phyloP scores from a whole-genome alignment of 2,888 invertebrate genomes.

The Plutella xylostella region DNA sequence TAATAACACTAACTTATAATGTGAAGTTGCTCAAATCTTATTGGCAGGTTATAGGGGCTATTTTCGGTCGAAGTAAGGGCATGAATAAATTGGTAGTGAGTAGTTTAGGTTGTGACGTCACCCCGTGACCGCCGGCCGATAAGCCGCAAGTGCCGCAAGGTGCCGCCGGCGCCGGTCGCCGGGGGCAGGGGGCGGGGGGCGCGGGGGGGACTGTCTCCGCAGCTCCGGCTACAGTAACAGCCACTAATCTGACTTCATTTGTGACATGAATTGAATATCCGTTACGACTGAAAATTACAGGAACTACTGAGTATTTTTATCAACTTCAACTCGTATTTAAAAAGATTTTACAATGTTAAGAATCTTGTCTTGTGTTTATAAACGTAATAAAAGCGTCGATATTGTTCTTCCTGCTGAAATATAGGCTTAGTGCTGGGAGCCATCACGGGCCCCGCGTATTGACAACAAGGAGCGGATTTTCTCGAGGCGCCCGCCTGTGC shows the following conservation, averaged over 20 bases:
- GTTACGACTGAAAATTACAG: too few species aligned
- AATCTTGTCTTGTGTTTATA: too few species aligned
- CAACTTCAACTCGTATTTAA: too few species aligned
- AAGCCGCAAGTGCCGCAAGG: constrained; percentile 36
- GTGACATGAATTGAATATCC: too few species aligned
- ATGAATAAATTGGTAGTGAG: too few species aligned
- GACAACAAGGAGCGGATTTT: constrained; percentile 69
- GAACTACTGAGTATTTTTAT: too few species aligned
- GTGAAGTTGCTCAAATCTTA: neutral
- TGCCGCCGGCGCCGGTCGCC: constrained; percentile 33
- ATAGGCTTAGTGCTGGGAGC: constrained; percentile 64
- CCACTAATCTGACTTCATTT: too few species aligned
- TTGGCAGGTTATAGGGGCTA: neutral
- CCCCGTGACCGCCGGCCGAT: constrained; percentile 38
- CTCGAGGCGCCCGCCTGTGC: constrained; percentile 65
- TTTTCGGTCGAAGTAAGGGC: neutral
- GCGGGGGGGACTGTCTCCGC: constrained; percentile 16
- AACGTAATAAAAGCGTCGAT: constrained; percentile 56
- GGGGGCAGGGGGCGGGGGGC: constrained; percentile 30
- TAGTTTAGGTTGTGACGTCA: neutral
- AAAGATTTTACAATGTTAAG: too few species aligned
- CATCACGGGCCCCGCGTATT: constrained; percentile 65
- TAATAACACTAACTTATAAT: neutral
- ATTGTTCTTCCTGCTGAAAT: constrained; percentile 60
- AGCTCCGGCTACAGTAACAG: too few species aligned